A percentile compares a stretch with the other conserved stretches of the same genome.
phyloP scores from a whole-genome alignment of 2,113 vertebrate species.

The Malurus melanocephalus region DNA sequence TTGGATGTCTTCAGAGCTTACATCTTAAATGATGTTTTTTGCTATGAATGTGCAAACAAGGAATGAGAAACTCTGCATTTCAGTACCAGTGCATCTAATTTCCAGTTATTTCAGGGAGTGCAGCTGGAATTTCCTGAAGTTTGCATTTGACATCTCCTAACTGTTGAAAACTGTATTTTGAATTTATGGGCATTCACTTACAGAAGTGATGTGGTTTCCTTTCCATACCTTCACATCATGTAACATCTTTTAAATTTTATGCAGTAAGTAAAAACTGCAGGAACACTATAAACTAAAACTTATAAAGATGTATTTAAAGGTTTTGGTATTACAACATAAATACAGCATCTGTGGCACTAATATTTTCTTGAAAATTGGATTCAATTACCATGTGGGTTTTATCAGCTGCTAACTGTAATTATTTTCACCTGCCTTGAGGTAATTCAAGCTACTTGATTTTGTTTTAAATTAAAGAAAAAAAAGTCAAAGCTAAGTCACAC shows the following conservation, averaged over 20 bases:
- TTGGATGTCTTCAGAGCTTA: neutral
- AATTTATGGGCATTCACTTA: neutral
- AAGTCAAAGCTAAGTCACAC: neutral
- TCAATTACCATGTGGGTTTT: neutral
- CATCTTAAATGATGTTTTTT: neutral
- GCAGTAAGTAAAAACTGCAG: neutral
- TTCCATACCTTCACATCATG: neutral
- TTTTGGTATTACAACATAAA: neutral
- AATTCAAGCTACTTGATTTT: neutral
- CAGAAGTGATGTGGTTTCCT: neutral
- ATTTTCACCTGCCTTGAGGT: neutral
- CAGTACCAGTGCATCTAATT: neutral
- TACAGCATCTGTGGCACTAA: neutral
- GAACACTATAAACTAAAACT: neutral
- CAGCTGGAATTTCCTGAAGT: neutral
- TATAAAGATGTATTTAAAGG: neutral
- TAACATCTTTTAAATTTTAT: neutral
- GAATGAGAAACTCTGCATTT: neutral
- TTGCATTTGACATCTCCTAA: neutral
- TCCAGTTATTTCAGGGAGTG: neutral
- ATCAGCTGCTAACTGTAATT: slow-evolving; percentile 1
- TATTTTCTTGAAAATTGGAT: neutral
- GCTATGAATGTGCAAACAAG: neutral
- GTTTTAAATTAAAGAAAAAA: neutral
- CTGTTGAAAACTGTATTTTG: neutral